A percentile compares a stretch with the other conserved stretches of the same genome.
Evolutionary conservation across 64 coral and sea anemone genomes (phyloP).

Genomic region (Pocillopora verrucosa): DNA sequence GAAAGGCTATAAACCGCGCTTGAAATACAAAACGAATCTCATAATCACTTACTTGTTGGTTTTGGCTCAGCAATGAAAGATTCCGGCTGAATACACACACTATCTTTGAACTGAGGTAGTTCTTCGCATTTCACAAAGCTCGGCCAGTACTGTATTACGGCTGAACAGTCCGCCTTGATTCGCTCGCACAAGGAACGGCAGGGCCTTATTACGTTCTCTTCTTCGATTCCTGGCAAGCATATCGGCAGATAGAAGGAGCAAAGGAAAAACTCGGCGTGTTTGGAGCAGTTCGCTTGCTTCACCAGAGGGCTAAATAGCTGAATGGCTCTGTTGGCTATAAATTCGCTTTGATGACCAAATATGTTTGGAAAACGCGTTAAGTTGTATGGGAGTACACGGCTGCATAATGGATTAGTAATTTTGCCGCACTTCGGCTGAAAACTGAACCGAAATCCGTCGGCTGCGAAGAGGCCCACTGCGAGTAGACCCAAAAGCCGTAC

Average conservation of each 20-base stretch:
- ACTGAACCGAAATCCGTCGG: background rate
- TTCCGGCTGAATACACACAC: background rate
- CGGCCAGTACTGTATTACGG: background rate
- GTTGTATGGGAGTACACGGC: slow-evolving; percentile 9
- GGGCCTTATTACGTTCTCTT: background rate
- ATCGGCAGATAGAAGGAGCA: slow-evolving; percentile 10
- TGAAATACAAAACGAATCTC: too few relatives aligned
- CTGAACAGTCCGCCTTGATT: background rate
- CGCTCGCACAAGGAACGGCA: slow-evolving; percentile 9
- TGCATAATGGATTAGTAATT: background rate
- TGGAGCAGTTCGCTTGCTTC: slow-evolving; percentile 3
- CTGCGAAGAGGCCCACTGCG: background rate
- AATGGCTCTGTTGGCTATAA: background rate
- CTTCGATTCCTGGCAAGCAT: background rate
- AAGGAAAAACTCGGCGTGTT: slow-evolving; percentile 19
- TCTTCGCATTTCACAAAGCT: background rate
- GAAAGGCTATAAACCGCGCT: too few relatives aligned
- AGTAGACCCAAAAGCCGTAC: background rate
- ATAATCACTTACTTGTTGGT: background rate
- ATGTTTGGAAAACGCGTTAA: slow-evolving; percentile 8
- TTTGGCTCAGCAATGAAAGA: background rate
- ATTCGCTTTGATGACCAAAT: background rate
- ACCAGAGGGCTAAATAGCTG: background rate
- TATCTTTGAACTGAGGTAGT: background rate
- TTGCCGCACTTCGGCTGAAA: background rate